These are phyloP conservation scores for Pomacea canaliculata DNA, from an alignment of 2,888 invertebrate genomes.

Conservation along the genomic window DNA sequence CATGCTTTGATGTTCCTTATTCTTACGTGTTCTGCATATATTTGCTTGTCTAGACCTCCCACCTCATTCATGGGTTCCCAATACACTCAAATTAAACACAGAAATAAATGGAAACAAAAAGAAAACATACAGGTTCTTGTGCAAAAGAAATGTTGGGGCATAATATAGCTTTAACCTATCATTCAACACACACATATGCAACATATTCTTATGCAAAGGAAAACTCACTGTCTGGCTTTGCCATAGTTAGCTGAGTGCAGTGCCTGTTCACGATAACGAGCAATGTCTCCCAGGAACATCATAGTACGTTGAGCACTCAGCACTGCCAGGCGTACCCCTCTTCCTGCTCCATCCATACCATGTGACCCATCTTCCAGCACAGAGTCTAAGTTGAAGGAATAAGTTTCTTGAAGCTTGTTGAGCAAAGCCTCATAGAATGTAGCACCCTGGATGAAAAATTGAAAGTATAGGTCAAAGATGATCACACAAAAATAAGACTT, in stretches of 20 bases:
- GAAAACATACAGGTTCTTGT: too few relatives aligned
- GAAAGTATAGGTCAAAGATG: not conserved
- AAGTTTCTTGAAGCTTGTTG: slow-evolving; percentile 80
- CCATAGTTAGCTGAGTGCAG: slow-evolving; percentile 86
- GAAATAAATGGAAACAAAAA: too few relatives aligned
- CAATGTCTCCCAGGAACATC: slow-evolving; percentile 91
- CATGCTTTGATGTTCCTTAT: too few relatives aligned
- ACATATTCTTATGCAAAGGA: too few relatives aligned
- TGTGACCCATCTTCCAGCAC: slow-evolving; percentile 61
- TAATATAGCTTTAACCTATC: too few relatives aligned
- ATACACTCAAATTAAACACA: too few relatives aligned
- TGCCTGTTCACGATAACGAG: slow-evolving; percentile 88
- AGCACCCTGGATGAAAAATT: slow-evolving; percentile 56
- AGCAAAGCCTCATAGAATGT: slow-evolving; percentile 83
- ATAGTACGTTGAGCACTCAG: slow-evolving; percentile 89
- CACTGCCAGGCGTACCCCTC: slow-evolving; percentile 81
- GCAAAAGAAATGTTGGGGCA: too few relatives aligned
- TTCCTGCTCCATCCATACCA: slow-evolving; percentile 71
- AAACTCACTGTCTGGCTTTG: slow-evolving; percentile 77
- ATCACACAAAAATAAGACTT: too few relatives aligned
- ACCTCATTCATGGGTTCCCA: too few relatives aligned
- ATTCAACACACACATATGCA: too few relatives aligned
- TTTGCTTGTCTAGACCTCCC: too few relatives aligned
- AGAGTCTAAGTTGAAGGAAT: slow-evolving; percentile 78
- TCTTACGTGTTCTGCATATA: too few relatives aligned